phyloP scores from a whole-genome alignment of 2,888 invertebrate species.

The Selenia dentaria region DNA sequence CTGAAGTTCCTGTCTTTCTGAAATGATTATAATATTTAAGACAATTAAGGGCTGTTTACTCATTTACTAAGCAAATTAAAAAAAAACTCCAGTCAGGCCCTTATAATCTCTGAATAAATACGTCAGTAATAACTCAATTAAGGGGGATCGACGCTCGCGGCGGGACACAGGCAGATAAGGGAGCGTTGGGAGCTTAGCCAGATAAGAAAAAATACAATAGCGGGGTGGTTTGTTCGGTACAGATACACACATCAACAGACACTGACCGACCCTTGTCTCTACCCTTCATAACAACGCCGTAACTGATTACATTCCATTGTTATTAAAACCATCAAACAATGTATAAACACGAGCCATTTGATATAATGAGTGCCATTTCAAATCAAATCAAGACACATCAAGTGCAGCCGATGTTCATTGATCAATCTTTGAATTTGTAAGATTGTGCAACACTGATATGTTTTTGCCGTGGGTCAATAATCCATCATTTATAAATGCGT shows the following conservation, averaged over 20 bases:
- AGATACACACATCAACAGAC: slow-evolving; percentile 58
- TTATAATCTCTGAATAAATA: slow-evolving; percentile 65
- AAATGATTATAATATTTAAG: no score
- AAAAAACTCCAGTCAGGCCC: slow-evolving; percentile 32
- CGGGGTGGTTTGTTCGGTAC: slow-evolving; percentile 53
- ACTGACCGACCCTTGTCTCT: slow-evolving; percentile 60
- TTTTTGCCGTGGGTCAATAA: no score
- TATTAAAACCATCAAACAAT: slow-evolving; percentile 64
- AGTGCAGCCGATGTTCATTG: slow-evolving; percentile 11
- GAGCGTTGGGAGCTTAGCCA: slow-evolving; percentile 38
- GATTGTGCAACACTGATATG: slow-evolving; percentile 2
- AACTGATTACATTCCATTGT: slow-evolving; percentile 76
- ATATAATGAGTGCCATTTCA: slow-evolving; percentile 26
- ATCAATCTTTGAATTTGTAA: slow-evolving; percentile 1
- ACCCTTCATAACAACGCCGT: slow-evolving; percentile 62
- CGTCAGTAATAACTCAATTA: slow-evolving; percentile 79
- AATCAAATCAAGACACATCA: slow-evolving; percentile 20
- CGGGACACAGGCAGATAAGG: slow-evolving; percentile 48
- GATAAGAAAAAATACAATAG: slow-evolving; percentile 66
- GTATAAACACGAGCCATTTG: slow-evolving; percentile 55
- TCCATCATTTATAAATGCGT: no score
- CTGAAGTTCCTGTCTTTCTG: no score
- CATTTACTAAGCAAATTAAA: no score
- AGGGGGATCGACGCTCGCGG: slow-evolving; percentile 64
- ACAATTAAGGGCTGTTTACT: no score